Conservation (phyloP, 2,888 invertebrate species). For the Caenorhabditis sinica region DNA sequence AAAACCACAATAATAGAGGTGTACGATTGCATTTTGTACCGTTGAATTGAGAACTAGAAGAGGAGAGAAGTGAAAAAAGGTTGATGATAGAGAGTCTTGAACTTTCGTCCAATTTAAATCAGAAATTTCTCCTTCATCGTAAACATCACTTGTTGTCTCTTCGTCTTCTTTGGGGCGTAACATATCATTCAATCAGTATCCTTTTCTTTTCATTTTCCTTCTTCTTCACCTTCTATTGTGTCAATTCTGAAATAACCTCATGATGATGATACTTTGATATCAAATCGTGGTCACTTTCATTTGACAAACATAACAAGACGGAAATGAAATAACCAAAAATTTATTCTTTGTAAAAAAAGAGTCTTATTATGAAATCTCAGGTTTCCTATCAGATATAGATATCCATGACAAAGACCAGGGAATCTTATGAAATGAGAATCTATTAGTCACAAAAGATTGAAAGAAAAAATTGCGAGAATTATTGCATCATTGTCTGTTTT, state of each 20-base stretch:
- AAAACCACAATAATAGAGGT: conserved; percentile 24
- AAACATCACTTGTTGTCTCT: conserved; percentile 34
- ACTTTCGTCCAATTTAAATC: conserved; percentile 63
- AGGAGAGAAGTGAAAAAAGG: conserved; percentile 15
- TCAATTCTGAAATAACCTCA: conserved; percentile 35
- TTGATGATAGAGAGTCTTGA: conserved; percentile 41
- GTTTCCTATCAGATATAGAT: conserved; percentile 21
- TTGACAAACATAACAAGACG: conserved; percentile 48
- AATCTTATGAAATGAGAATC: conserved; percentile 8
- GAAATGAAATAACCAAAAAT: conserved; percentile 29
- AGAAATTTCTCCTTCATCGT: conserved; percentile 18
- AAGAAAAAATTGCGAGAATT: conserved; percentile 6
- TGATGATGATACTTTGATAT: conserved; percentile 42
- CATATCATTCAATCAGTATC: conserved; percentile 46
- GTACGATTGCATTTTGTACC: conserved; percentile 24
- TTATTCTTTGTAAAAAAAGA: conserved; percentile 21
- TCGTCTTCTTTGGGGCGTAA: conserved; percentile 49
- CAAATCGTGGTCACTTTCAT: conserved; percentile 31
- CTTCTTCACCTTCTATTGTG: conserved; percentile 34
- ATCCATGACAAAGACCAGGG: neutral
- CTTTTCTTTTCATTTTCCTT: conserved; percentile 11
- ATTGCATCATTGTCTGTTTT: conserved; percentile 29
- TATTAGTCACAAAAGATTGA: conserved; percentile 8
- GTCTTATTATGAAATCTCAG: conserved; percentile 12
- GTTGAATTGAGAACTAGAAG: neutral